Evolutionary conservation across 2,888 invertebrate genomes (phyloP).

Genomic region (Anodontia alba): DNA sequence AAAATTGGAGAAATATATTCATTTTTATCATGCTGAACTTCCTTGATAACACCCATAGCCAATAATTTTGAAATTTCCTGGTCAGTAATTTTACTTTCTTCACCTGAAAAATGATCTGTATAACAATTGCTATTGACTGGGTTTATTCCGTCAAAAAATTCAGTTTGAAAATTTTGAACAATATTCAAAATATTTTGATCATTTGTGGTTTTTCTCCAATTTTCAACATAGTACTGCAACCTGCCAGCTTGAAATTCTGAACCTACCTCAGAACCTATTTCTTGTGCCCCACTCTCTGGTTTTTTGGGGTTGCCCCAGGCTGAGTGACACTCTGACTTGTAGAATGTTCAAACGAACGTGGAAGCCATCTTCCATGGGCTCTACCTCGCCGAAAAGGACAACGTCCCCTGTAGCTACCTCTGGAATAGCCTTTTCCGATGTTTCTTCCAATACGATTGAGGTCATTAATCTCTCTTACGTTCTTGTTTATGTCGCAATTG

Average conservation of each 20-base stretch:
- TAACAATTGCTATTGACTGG: neutral
- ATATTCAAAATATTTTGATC: constrained; percentile 21
- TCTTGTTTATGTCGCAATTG: constrained; percentile 15
- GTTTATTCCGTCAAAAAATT: neutral
- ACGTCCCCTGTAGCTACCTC: neutral
- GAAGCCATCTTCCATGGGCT: neutral
- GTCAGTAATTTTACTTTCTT: neutral
- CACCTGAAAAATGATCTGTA: neutral
- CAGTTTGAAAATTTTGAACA: constrained; percentile 18
- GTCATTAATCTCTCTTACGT: constrained; percentile 8
- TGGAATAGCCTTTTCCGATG: neutral
- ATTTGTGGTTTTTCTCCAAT: constrained; percentile 30
- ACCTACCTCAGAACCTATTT: neutral
- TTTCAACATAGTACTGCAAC: constrained; percentile 10
- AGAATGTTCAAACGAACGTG: neutral
- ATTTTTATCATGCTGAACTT: too few species aligned
- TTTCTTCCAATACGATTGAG: neutral
- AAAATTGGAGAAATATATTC: too few species aligned
- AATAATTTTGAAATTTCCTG: constrained; percentile 18
- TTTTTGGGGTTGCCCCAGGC: neutral
- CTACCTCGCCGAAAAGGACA: too few species aligned
- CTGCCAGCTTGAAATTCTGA: constrained; percentile 17
- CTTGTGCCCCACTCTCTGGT: neutral
- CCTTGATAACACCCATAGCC: constrained; percentile 27
- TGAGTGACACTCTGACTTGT: neutral